phyloP scores from a whole-genome alignment of 2,888 invertebrate species.

The Cryptocephalus primarius region DNA sequence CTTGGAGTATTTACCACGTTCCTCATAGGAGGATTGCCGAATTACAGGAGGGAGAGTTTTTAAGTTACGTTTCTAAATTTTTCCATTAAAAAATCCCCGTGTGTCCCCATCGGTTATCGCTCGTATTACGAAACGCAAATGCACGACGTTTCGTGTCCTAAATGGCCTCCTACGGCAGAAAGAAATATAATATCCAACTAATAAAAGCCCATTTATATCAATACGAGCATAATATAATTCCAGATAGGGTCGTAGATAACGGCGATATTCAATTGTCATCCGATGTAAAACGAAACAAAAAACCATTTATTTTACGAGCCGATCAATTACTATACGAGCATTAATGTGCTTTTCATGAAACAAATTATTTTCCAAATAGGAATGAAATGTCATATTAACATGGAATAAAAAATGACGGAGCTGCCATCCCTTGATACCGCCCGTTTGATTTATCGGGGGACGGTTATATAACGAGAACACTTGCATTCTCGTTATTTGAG shows the following conservation, averaged over 20 bases:
- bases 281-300: slow-evolving; percentile 9
- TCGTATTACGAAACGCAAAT: too few relatives aligned
- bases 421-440: slow-evolving; percentile 1
- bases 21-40: too few relatives aligned
- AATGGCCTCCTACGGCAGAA: slow-evolving; percentile 8
- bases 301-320: slow-evolving; percentile 10
- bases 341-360: slow-evolving; percentile 13
- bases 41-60: too few relatives aligned
- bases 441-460: too few relatives aligned
- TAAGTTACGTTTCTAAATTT: too few relatives aligned
- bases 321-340: slow-evolving; percentile 11
- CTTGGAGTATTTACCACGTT: too few relatives aligned
- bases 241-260: slow-evolving; percentile 7
- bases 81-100: too few relatives aligned
- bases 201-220: slow-evolving; percentile 16
- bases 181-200: slow-evolving; percentile 14
- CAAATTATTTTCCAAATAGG: slow-evolving; percentile 13
- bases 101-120: too few relatives aligned
- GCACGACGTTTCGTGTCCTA: slow-evolving; percentile 5
- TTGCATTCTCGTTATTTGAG: too few relatives aligned
- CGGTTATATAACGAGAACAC: too few relatives aligned
- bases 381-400: slow-evolving; percentile 14
- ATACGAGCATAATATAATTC: slow-evolving; percentile 14
- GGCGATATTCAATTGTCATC: neutral
- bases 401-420: slow-evolving; percentile 11